Evolutionary conservation across 2,797 vertebrate genomes (phyloP).

Genomic region (Myotis vivesi): DNA sequence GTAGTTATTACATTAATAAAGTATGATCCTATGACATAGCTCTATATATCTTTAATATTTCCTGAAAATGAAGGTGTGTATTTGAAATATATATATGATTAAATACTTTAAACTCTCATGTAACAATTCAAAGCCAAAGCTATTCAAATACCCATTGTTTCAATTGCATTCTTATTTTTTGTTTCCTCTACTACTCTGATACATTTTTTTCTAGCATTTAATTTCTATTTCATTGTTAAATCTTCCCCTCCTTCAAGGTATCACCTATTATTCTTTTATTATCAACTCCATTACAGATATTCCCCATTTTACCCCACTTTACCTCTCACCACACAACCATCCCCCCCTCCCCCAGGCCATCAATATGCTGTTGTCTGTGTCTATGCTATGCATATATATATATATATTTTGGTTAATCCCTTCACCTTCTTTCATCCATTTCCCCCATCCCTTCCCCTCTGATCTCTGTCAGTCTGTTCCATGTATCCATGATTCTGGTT

Average conservation of each 20-base stretch:
- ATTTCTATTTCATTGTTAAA: neutral
- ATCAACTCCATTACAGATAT: too few species aligned
- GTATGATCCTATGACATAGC: neutral
- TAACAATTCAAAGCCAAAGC: neutral
- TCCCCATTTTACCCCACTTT: too few species aligned
- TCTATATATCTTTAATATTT: neutral
- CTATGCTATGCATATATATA: neutral
- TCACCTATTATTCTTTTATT: neutral
- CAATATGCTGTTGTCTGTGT: neutral
- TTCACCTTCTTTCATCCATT: too few species aligned
- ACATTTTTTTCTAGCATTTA: neutral
- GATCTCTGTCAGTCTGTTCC: too few species aligned
- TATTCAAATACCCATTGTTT: neutral
- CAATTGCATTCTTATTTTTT: neutral
- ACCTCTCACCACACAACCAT: neutral
- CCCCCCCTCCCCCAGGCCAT: too few species aligned
- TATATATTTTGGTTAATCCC: too few species aligned
- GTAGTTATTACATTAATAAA: neutral
- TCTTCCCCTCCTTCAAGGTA: neutral
- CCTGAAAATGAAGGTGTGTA: neutral
- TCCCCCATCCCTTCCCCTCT: too few species aligned
- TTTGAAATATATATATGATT: neutral
- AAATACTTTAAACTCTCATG: neutral
- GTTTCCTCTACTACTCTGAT: neutral
- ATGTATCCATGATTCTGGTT: too few species aligned